Evolutionary conservation across 2,113 vertebrate genomes (phyloP).

Genomic region (Platanista minor): DNA sequence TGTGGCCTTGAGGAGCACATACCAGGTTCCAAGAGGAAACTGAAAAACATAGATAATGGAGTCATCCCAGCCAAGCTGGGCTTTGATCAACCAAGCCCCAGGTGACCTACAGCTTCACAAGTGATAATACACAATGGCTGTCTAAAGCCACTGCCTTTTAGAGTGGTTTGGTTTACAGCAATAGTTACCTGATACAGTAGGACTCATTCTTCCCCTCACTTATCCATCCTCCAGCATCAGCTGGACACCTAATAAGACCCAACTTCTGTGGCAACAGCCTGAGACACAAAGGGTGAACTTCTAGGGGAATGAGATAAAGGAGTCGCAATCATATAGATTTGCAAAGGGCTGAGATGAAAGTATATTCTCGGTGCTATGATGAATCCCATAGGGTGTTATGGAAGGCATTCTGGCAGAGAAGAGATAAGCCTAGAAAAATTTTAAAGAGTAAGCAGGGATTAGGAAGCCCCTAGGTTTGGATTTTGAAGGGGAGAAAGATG

Average conservation of each 20-base stretch:
- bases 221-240: background rate
- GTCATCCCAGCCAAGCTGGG: background rate
- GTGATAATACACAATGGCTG: fast-evolving
- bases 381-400: background rate
- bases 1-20: background rate
- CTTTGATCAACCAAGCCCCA: background rate
- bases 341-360: background rate
- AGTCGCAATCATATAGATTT: background rate
- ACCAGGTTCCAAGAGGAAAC: background rate
- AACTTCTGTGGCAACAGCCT: background rate
- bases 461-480: background rate
- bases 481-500: background rate
- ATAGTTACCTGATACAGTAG: background rate
- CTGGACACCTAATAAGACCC: background rate
- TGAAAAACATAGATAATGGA: background rate
- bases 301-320: background rate
- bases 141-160: background rate
- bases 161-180: background rate
- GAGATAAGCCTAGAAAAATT: no score
- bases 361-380: fast-evolving
- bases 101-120: background rate
- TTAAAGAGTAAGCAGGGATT: background rate
- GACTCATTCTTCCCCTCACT: background rate
- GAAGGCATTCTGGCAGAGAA: background rate
- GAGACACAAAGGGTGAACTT: background rate